A percentile compares a stretch with the other conserved stretches of the same genome.
These are phyloP conservation scores for Drosophila nigromelanica DNA, from an alignment of 1,140 invertebrate species.

Conservation along the genomic window DNA sequence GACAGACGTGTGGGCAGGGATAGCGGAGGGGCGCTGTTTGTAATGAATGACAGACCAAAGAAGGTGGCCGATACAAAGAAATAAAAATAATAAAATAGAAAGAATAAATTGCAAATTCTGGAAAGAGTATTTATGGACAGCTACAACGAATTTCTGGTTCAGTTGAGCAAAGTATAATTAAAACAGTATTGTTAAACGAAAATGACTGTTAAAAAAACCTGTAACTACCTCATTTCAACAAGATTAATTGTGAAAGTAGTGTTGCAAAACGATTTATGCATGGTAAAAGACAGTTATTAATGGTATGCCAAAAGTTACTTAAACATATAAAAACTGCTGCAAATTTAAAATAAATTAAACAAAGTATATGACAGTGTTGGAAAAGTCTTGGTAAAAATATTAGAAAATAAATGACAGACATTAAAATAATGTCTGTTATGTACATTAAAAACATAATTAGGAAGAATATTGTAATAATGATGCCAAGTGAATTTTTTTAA, in stretches of 20 bases:
- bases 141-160: not conserved
- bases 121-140: conserved; percentile 28
- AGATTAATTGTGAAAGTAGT: not conserved
- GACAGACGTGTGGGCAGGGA: not conserved
- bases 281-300: no score
- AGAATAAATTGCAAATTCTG: conserved; percentile 42
- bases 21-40: conserved; percentile 35
- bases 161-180: not conserved
- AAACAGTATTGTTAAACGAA: not conserved
- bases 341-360: no score
- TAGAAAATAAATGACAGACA: no score
- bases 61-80: conserved; percentile 50
- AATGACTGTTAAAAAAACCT: not conserved
- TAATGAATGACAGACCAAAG: conserved; percentile 67
- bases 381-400: no score
- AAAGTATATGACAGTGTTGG: no score
- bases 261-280: not conserved
- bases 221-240: no score
- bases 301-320: no score
- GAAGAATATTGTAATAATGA: no score
- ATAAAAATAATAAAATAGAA: not conserved
- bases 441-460: no score
- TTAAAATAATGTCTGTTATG: no score
- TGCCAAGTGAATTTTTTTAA: no score
- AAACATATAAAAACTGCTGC: no score